Base-by-base conservation (phyloP, 2,888 invertebrate species). In the Gortyna flavago region DNA sequence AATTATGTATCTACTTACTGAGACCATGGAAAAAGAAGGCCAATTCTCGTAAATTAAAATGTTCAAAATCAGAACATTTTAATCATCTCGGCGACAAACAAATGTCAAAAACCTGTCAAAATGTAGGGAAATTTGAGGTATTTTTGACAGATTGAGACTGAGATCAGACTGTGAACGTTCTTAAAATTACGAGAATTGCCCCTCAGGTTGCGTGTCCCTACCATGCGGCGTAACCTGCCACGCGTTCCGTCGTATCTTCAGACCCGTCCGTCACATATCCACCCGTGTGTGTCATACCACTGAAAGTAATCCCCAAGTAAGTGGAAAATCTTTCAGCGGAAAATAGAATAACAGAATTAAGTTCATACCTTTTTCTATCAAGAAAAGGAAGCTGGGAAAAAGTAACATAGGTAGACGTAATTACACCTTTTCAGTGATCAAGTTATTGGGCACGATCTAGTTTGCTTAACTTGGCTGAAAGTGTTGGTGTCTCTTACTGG, bases 321-420 rank as follows among this genome's bases (percentile, higher is more conserved):
- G 73, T 77, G 72, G 78, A 70, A 73, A 79, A 80, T 79, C 79
- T 83, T 82, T 74, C 59, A 57, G 74, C 71, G 73, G 77, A 72
- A 77, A 80, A 81, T 80, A 80, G 29, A 69, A 83, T 79, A 80
- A 70, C 66, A 48, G 25, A 80, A 80, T 81, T 57, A 67, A 67
- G 57, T 72, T 62, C 66, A 84, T 29, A 84, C 48, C 32, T 57
- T 71, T 70, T 84, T 62, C 79, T 51, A 59, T 59, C 35, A 59
- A 80, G 18, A 7, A 32, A 21, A 29, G 16, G 29, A 29, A 18
- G 18, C 6, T 35, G 38, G 25, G 57, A 25, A 48, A n/a, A 29
- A 48, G 11, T 57, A 35, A 62, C 54, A 41, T 38, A 13, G n/a
- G n/a, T n/a, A n/a, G 8, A 9, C 38, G 38, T 38, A 41, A 48